These are phyloP conservation scores for Eubasilissa splendida DNA, from an alignment of 2,888 invertebrate genomes.

Conservation along the genomic window DNA sequence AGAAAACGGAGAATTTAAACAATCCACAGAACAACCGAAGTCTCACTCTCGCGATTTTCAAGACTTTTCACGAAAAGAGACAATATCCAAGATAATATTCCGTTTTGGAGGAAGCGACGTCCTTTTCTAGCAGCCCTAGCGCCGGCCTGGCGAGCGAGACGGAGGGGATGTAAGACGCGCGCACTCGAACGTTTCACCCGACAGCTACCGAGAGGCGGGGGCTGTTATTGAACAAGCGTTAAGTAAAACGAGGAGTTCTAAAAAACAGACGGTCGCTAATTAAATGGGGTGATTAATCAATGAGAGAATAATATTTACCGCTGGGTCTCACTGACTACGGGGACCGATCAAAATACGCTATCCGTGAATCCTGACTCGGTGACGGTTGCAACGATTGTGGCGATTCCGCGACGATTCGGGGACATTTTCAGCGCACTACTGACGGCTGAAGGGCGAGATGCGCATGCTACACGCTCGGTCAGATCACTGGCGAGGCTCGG, in stretches of 20 bases:
- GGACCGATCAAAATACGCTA: slow-evolving; percentile 11
- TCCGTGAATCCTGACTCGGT: slow-evolving; percentile 64
- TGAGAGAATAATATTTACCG: slow-evolving; percentile 28
- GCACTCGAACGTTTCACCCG: slow-evolving; percentile 55
- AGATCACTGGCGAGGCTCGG: neutral
- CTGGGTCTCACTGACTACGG: neutral
- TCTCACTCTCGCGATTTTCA: slow-evolving; percentile 42
- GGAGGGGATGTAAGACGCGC: slow-evolving; percentile 51
- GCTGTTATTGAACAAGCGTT: slow-evolving; percentile 54
- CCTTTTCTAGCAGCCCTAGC: slow-evolving; percentile 40
- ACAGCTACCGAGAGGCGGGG: slow-evolving; percentile 50
- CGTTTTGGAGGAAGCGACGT: slow-evolving; percentile 31
- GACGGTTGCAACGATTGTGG: slow-evolving; percentile 62
- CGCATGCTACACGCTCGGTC: neutral
- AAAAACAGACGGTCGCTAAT: slow-evolving; percentile 19
- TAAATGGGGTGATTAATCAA: slow-evolving; percentile 2
- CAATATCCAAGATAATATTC: slow-evolving; percentile 33
- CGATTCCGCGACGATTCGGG: slow-evolving; percentile 65
- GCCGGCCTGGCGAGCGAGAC: slow-evolving; percentile 41
- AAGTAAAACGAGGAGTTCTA: slow-evolving; percentile 41
- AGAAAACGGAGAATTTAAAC: slow-evolving; percentile 38
- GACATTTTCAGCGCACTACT: slow-evolving; percentile 40
- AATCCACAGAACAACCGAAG: slow-evolving; percentile 31
- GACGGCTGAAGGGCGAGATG: slow-evolving; percentile 67
- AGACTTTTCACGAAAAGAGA: slow-evolving; percentile 44